Conservation (phyloP, 1,140 invertebrate genomes). For the Drosophila melanica region DNA sequence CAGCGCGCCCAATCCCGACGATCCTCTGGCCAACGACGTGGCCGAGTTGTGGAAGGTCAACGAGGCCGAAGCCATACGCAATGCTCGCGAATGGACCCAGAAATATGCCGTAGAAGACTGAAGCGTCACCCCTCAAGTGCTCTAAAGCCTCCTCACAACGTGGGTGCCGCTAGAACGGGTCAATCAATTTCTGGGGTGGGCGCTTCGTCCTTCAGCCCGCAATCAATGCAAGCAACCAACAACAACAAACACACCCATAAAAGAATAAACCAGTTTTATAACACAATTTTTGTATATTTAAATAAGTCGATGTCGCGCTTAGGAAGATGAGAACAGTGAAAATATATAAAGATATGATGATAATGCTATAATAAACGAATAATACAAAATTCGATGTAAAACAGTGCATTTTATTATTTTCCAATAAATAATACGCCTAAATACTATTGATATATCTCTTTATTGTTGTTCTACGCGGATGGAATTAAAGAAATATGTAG, state of each 20-base stretch:
- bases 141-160: constrained; percentile 5
- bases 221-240: constrained; percentile 13
- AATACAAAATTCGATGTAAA: constrained; percentile 18
- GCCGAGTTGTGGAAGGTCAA: constrained; percentile 96
- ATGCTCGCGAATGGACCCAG: constrained; percentile 96
- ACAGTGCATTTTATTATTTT: constrained; percentile 1
- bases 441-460: background rate
- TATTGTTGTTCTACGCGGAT: no score
- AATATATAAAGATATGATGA: constrained; percentile 31
- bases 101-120: constrained; percentile 88
- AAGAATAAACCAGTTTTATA: constrained; percentile 84
- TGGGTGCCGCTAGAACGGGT: constrained; percentile 13
- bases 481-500: no score
- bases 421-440: constrained; percentile 13
- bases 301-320: constrained; percentile 42
- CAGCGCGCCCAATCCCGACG: constrained; percentile 98
- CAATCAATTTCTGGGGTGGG: constrained; percentile 11
- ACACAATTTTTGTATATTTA: constrained; percentile 47
- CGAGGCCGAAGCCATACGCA: constrained; percentile 94
- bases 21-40: constrained; percentile 97
- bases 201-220: constrained; percentile 12
- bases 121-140: constrained; percentile 12
- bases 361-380: constrained; percentile 49
- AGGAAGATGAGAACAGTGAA: constrained; percentile 28
- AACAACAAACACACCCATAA: constrained; percentile 88